A percentile compares a stretch with the other conserved stretches of the same genome.
Conservation (phyloP, 2,113 vertebrate genomes). For the Pachyramphus minor region DNA sequence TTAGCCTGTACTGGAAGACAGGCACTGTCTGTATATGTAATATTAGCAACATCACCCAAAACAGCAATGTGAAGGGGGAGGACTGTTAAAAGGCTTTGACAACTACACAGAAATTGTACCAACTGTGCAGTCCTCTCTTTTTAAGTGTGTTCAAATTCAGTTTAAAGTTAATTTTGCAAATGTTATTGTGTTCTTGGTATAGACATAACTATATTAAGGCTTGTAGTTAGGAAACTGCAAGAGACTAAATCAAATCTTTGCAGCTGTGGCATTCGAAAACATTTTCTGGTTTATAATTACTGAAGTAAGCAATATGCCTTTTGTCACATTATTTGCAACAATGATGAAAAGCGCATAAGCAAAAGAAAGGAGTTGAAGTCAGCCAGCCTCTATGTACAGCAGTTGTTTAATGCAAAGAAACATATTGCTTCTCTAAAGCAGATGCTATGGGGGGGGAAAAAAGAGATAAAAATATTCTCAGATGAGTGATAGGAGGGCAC, state of each 20-base stretch:
- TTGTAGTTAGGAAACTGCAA: not conserved
- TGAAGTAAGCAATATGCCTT: constrained; percentile 1
- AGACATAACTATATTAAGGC: not conserved
- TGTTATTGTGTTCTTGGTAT: not conserved
- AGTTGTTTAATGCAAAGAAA: not conserved
- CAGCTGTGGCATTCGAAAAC: not conserved
- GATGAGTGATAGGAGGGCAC: not conserved
- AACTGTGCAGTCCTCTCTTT: not conserved
- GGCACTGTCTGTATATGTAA: not conserved
- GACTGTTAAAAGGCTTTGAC: not conserved
- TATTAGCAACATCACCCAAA: not conserved
- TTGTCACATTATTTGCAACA: constrained; percentile 24
- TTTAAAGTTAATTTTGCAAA: not conserved
- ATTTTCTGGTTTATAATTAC: constrained; percentile 14
- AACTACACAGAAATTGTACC: not conserved
- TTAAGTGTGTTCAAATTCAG: not conserved
- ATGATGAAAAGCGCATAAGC: not conserved
- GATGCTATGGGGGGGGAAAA: not conserved
- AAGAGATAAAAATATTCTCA: not conserved
- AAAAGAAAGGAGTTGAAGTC: not conserved
- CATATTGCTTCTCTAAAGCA: constrained; percentile 24
- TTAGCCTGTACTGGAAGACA: not conserved
- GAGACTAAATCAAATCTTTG: not conserved
- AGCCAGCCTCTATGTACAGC: not conserved
- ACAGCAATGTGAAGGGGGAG: not conserved